A percentile compares a stretch with the other conserved stretches of the same genome.
Evolutionary conservation across 2,888 invertebrate species (phyloP).

Genomic region (Megaustenia siamemsis): DNA sequence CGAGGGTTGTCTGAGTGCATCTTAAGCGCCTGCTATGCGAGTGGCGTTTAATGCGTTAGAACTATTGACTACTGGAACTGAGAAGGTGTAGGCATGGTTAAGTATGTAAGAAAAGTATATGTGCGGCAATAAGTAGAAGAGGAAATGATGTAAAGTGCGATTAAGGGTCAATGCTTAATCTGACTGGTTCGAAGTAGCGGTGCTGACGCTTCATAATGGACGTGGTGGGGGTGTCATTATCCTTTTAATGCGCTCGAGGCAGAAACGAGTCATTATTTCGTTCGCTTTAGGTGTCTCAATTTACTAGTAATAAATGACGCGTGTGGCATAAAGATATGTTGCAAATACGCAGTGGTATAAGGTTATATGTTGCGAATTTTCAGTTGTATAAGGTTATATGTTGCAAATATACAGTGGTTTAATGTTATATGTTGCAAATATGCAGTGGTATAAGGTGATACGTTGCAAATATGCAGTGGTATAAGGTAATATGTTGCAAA

Average conservation of each 20-base stretch:
- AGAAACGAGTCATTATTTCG: not conserved
- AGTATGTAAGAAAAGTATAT: slow-evolving; percentile 18
- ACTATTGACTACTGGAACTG: not conserved
- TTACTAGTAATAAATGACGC: too few species aligned
- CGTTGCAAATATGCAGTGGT: too few species aligned
- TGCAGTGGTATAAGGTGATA: too few species aligned
- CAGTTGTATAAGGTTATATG: too few species aligned
- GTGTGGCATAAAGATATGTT: too few species aligned
- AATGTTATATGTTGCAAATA: too few species aligned
- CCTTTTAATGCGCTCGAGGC: not conserved
- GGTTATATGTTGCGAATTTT: too few species aligned
- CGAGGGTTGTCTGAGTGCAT: slow-evolving; percentile 15
- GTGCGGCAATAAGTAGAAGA: slow-evolving; percentile 13
- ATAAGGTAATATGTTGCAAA: too few species aligned
- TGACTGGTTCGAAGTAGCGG: not conserved
- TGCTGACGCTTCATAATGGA: not conserved
- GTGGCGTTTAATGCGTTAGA: slow-evolving; percentile 13
- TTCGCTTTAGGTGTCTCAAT: too few species aligned
- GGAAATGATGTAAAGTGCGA: not conserved
- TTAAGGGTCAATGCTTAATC: not conserved
- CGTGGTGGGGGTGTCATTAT: not conserved
- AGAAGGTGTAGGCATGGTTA: not conserved
- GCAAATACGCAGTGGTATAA: too few species aligned
- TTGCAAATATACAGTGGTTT: too few species aligned
- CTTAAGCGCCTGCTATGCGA: not conserved